Percentiles rank a stretch among this genome's conserved stretches.
Evolutionary conservation across 2,113 vertebrate genomes (phyloP).

Genomic region (Gorsachius goisagi): DNA sequence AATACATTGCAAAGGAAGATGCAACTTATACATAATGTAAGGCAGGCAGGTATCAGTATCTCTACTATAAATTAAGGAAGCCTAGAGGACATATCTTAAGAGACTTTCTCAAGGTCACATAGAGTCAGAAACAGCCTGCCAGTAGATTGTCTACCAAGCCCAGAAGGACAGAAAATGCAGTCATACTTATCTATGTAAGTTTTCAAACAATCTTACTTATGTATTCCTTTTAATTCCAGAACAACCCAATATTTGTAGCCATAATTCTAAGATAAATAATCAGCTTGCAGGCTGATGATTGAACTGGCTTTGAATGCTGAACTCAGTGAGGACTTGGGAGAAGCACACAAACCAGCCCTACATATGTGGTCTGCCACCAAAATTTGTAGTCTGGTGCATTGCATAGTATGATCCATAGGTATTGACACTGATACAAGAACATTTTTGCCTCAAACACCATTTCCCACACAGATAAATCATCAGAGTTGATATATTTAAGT

Average conservation of each 20-base stretch:
- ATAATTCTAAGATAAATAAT: background rate
- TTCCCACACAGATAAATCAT: background rate
- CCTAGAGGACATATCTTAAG: background rate
- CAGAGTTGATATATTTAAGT: background rate
- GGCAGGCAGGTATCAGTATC: background rate
- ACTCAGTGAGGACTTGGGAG: background rate
- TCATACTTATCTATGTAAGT: background rate
- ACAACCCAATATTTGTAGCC: background rate
- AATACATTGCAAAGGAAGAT: background rate
- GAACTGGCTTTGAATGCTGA: background rate
- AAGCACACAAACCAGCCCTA: background rate
- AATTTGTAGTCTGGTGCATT: background rate
- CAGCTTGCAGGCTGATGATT: background rate
- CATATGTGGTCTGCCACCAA: background rate
- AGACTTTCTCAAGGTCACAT: background rate
- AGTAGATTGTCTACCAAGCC: background rate
- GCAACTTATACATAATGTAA: background rate
- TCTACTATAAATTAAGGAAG: slow-evolving; percentile 1
- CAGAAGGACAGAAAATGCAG: background rate
- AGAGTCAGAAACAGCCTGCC: background rate
- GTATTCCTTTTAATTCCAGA: background rate
- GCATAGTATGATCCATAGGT: background rate
- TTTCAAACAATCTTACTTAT: background rate
- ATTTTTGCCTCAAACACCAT: background rate
- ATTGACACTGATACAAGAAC: background rate